Percentiles rank a stretch among this genome's conserved stretches.
These are phyloP conservation scores for Bergia puertoricense DNA, from an alignment of 92 coral and sea anemone genomes.

Conservation along the genomic window DNA sequence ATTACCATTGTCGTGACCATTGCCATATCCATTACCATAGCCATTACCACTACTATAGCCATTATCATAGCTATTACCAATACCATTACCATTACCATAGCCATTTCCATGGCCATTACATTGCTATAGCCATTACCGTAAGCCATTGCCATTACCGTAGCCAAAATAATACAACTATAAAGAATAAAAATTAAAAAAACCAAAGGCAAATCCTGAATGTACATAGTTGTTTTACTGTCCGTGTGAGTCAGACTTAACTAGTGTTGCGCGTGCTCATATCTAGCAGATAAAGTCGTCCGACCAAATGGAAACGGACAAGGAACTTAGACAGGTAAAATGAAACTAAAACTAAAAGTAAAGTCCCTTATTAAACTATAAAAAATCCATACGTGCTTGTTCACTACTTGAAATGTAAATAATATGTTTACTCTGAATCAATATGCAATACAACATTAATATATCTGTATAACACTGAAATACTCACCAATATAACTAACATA, in stretches of 20 bases:
- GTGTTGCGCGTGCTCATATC: not conserved
- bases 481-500: no score
- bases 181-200: no score
- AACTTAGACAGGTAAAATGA: constrained; percentile 1
- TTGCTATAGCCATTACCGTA: not conserved
- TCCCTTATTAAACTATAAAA: not conserved
- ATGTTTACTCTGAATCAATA: not conserved
- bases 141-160: not conserved
- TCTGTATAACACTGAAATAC: not conserved
- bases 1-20: no score
- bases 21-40: no score
- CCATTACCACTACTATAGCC: no score
- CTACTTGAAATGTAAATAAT: no score
- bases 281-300: constrained; percentile 7
- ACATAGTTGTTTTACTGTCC: not conserved
- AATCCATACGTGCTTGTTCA: not conserved
- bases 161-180: not conserved
- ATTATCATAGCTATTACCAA: no score
- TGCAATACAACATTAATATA: not conserved
- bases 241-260: not conserved
- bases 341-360: no score
- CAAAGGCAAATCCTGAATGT: not conserved
- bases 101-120: not conserved
- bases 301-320: constrained; percentile 2
- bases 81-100: not conserved